phyloP scores from a whole-genome alignment of 23 tunicate species.

The Phallusia fumigata region DNA sequence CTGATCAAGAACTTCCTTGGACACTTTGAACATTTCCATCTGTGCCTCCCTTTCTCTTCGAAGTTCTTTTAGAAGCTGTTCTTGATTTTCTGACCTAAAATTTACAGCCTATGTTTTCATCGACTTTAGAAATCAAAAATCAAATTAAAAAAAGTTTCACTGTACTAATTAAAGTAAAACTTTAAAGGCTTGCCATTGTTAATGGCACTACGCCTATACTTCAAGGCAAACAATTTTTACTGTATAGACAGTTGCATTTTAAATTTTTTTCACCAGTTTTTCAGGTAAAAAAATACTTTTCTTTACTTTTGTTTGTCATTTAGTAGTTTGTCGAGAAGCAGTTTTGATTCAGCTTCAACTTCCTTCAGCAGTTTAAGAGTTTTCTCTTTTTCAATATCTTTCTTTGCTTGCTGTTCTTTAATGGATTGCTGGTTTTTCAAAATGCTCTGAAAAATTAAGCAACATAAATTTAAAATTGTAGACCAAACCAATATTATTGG shows the following conservation, averaged over 20 bases:
- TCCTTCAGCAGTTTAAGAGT: constrained; percentile 44
- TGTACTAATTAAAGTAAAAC: too few species aligned
- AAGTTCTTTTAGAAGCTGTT: constrained; percentile 63
- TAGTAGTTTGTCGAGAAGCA: constrained; percentile 29
- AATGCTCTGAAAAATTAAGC: constrained; percentile 33
- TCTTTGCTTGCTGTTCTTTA: constrained; percentile 64
- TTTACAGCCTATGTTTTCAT: neutral
- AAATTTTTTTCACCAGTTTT: too few species aligned
- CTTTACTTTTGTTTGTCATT: constrained; percentile 33
- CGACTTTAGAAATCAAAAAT: too few species aligned
- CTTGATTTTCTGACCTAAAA: constrained; percentile 46
- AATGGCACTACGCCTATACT: too few species aligned
- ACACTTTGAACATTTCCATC: constrained; percentile 77
- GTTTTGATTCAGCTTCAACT: constrained; percentile 50
- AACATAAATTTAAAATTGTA: neutral
- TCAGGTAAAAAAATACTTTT: neutral
- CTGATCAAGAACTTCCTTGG: constrained; percentile 74
- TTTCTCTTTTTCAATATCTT: constrained; percentile 61
- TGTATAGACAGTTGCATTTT: too few species aligned
- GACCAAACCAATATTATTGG: too few species aligned
- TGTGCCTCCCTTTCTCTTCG: constrained; percentile 55
- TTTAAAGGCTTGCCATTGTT: too few species aligned
- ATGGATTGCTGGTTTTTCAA: constrained; percentile 55
- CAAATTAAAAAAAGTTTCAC: too few species aligned
- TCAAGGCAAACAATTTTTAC: too few species aligned